phyloP scores from a whole-genome alignment of 2,113 vertebrate genomes.

The Pipa parva region DNA sequence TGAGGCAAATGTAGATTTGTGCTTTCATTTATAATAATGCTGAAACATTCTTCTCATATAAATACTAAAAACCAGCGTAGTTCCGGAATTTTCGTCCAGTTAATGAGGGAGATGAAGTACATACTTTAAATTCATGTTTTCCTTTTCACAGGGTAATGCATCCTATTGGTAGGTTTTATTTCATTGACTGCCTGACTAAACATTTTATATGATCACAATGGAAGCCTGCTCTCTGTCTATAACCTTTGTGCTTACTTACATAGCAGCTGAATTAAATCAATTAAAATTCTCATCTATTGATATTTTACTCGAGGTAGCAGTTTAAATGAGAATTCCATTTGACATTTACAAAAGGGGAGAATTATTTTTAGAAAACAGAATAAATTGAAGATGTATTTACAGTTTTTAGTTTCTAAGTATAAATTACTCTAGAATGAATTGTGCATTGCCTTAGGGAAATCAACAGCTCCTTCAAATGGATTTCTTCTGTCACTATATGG shows the following conservation, averaged over 20 bases:
- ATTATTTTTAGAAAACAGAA: conserved; percentile 57
- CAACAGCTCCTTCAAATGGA: conserved; percentile 84
- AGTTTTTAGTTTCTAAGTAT: conserved; percentile 73
- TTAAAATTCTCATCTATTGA: conserved; percentile 47
- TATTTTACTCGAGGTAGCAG: conserved; percentile 48
- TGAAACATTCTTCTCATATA: conserved; percentile 12
- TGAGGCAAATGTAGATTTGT: conserved; percentile 27
- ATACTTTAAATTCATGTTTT: conserved; percentile 54
- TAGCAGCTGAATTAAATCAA: conserved; percentile 63
- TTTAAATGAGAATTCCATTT: conserved; percentile 42
- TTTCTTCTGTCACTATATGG: conserved; percentile 92
- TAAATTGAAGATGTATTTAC: conserved; percentile 75
- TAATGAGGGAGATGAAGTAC: conserved; percentile 56
- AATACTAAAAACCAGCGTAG: conserved; percentile 13
- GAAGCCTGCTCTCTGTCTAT: conserved; percentile 62
- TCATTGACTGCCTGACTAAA: conserved; percentile 66
- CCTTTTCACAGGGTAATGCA: conserved; percentile 49
- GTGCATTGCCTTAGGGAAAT: conserved; percentile 85
- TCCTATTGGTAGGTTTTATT: conserved; percentile 54
- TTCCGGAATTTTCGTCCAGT: conserved; percentile 56
- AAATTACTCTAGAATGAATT: conserved; percentile 85
- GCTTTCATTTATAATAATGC: conserved; percentile 24
- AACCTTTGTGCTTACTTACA: conserved; percentile 60
- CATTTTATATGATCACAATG: conserved; percentile 68
- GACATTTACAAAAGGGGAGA: conserved; percentile 48